Evolutionary conservation across 2,888 invertebrate genomes (phyloP).

Genomic region (Coenonympha arcania): DNA sequence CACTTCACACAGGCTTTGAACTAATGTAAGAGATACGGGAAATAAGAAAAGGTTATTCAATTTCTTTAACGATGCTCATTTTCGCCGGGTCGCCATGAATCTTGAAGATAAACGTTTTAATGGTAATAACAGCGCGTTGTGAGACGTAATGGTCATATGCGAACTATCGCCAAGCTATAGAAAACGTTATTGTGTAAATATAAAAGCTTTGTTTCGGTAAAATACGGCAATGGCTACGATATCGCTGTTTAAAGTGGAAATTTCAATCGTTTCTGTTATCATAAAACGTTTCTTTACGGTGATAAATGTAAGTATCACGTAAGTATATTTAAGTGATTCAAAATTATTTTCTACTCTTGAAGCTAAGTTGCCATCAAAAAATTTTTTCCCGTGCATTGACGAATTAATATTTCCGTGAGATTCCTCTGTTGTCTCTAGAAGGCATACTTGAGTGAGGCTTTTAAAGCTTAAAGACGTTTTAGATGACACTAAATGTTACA

Average conservation of each 20-base stretch:
- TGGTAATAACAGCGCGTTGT: conserved; percentile 55
- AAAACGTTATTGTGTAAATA: conserved; percentile 33
- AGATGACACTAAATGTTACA: too few species aligned
- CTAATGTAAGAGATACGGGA: conserved; percentile 1
- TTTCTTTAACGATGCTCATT: conserved; percentile 15
- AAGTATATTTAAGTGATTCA: too few species aligned
- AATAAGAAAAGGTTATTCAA: conserved; percentile 11
- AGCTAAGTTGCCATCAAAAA: too few species aligned
- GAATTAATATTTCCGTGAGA: too few species aligned
- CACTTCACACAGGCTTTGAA: conserved; percentile 1
- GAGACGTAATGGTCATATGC: conserved; percentile 28
- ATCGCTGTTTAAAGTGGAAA: not conserved
- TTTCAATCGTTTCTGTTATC: too few species aligned
- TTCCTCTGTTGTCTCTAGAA: too few species aligned
- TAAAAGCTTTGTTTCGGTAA: conserved; percentile 27
- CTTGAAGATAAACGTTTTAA: conserved; percentile 64
- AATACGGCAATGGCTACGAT: not conserved
- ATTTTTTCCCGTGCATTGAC: too few species aligned
- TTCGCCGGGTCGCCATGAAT: conserved; percentile 45
- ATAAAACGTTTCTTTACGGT: too few species aligned
- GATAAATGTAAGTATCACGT: too few species aligned
- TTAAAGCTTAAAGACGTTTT: too few species aligned
- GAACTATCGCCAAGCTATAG: conserved; percentile 22
- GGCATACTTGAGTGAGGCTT: too few species aligned
- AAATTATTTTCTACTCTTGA: too few species aligned